Evolutionary conservation across 2,797 vertebrate genomes (phyloP), one percentile per base, ranked within the genome.

Genomic region (Mus spretus): DNA sequence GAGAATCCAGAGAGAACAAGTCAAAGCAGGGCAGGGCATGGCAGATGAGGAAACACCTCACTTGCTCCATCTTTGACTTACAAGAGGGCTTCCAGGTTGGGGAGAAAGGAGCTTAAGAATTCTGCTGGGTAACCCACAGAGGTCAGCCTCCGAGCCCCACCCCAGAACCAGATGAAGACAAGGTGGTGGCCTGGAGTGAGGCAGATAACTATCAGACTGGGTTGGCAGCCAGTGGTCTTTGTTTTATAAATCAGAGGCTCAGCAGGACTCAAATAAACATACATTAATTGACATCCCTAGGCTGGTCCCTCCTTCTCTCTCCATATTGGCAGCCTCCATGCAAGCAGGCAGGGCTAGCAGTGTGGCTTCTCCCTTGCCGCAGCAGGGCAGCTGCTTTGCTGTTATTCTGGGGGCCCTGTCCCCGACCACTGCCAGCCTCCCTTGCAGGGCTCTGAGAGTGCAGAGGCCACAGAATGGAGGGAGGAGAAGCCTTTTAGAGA

Each of bases 401-500:
- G 53, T 20, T 34, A 65, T 65, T 20, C 14, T 53, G 34, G 8
- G 12, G 57, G 9, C 47, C 17, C 82, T 86, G 22, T 31, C n/a
- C 5, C 4, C 40, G 0, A 34, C 34, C 6, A 7, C 34, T 17
- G 15, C 67, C 12, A 74, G 55, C 34, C 2, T 1, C 5, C 0
- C 63, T 65, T 67, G 20, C 47, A 84, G 67, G 55, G 28, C 63
- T 96, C 65, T 47, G 61, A 93, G 61, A 44, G 31, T 31, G 4
- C 47, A 77, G 86, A 82, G 1, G 37, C 74, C 19, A 34, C 47
- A 74, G 0, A 11, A 53, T 7, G 20, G 47, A 75, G 40, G 50
- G 24, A 47, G 28, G 17, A 34, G n/a, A 26, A 72, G 13, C 12
- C 55, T 22, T 7, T 2, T 19, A 50, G n/a, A 63, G 11, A 84